Base-by-base conservation (phyloP, 1,140 invertebrate genomes). In the Phymorhynchus buccinoides region DNA sequence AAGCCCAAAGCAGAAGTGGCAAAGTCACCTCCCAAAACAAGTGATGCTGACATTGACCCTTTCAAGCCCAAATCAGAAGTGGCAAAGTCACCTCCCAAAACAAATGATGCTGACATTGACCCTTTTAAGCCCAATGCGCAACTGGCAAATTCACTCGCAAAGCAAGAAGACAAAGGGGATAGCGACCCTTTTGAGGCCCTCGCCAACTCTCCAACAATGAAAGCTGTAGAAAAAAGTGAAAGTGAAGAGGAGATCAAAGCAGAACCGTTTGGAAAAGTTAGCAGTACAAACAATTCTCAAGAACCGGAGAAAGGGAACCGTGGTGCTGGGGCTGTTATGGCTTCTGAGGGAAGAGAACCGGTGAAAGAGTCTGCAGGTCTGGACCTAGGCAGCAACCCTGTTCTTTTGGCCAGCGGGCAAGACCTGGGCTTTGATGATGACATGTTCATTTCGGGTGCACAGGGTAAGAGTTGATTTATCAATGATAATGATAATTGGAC, bases 361-460 rank as follows among this genome's bases (percentile, higher is more conserved):
- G 2, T 41, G 73, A 16, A 37, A 39, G 37, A 39, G 12, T 22
- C 37, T 6, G 22, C 22, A 2, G 4, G 4, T 62, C 4, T 14
- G 56, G 56, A 14, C 14, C 4, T 75, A 27, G 85, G 68, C 77
- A 71, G 22, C 68, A 84, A 79, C 41, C 62, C 68, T 6, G 77
- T 83, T 22, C 66, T 48, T 44, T 18, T 79, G 42, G 77, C 71
- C 30, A 80, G 39, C 32, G 81, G 37, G 27, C n/a, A 81, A n/a
- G 85, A 75, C 39, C 66, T 86, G 4, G 87, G 81, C 14, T 83
- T 89, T 22, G 88, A 88, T 35, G 88, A 89, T 1, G 42, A 84
- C 41, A 87, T 87, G 86, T 89, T 89, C 86, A 71, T 87, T 30
- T 71, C 88, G 6, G 87, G 86, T 1, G 73, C 87, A 68, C 83